Evolutionary conservation across 2,888 invertebrate genomes (phyloP).

Genomic region (Oligia fasciuncula): DNA sequence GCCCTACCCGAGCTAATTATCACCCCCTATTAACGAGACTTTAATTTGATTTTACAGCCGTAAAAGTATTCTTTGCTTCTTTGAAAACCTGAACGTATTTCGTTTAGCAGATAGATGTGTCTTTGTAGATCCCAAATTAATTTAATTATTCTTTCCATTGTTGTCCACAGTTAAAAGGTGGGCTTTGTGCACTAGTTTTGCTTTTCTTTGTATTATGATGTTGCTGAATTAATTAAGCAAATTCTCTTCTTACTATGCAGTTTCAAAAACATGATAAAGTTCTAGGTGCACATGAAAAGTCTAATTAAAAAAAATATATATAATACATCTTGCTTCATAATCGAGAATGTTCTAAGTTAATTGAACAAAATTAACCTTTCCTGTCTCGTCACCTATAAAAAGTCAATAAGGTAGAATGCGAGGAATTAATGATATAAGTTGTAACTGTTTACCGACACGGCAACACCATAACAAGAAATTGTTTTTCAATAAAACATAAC

Average conservation of each 20-base stretch:
- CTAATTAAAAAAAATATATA: background rate
- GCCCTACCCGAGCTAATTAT: constrained; percentile 72
- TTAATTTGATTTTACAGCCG: constrained; percentile 10
- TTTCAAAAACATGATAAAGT: background rate
- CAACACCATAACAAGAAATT: constrained; percentile 34
- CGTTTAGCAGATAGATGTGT: constrained; percentile 17
- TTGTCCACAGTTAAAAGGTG: constrained; percentile 41
- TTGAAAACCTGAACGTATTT: constrained; percentile 34
- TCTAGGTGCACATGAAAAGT: background rate
- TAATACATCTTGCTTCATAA: background rate
- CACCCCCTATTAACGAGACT: constrained; percentile 61
- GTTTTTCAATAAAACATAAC: constrained; percentile 53
- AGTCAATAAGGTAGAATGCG: background rate
- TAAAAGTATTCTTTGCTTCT: constrained; percentile 11
- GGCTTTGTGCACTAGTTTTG: constrained; percentile 45
- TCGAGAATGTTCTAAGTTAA: background rate
- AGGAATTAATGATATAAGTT: background rate
- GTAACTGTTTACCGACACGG: constrained; percentile 12
- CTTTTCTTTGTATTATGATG: constrained; percentile 6
- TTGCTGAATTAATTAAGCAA: constrained; percentile 6
- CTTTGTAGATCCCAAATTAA: constrained; percentile 50
- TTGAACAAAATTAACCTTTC: background rate
- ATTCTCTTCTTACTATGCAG: background rate
- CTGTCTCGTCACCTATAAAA: background rate
- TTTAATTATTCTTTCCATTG: constrained; percentile 52